A percentile compares a stretch with the other conserved stretches of the same genome.
These are phyloP conservation scores for Vespertilio murinus DNA, from an alignment of 2,797 vertebrate species.

Conservation along the genomic window DNA sequence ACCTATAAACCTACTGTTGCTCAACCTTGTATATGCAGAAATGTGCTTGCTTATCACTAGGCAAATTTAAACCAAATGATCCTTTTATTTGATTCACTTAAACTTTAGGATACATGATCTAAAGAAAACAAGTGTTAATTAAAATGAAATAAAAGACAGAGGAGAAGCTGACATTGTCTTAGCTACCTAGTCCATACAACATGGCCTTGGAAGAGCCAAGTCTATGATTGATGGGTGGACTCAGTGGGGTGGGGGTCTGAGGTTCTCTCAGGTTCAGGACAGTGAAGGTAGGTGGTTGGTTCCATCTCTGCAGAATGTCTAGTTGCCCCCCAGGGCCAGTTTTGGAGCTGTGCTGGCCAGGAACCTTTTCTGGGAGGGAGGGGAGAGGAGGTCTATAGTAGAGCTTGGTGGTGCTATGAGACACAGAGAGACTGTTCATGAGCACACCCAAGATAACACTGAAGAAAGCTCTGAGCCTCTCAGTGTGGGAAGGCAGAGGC, in stretches of 20 bases:
- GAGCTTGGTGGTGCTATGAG: background rate
- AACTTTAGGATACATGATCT: background rate
- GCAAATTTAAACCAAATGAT: background rate
- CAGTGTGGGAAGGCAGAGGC: accelerated
- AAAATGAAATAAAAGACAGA: background rate
- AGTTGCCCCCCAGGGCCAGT: no score
- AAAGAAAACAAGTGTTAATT: background rate
- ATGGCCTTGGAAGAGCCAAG: background rate
- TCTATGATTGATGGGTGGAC: background rate
- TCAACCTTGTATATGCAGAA: background rate
- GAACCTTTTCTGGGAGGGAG: background rate
- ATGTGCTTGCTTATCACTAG: background rate
- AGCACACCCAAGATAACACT: background rate
- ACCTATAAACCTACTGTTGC: background rate
- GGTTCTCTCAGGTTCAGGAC: background rate
- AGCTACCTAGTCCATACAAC: background rate
- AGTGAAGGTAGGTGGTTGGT: background rate
- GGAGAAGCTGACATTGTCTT: background rate
- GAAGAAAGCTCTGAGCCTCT: background rate
- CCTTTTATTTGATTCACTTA: background rate
- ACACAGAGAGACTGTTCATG: background rate
- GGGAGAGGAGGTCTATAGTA: no score
- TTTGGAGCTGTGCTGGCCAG: background rate
- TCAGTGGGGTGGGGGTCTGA: accelerated
- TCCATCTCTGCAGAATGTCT: background rate